phyloP scores from a whole-genome alignment of 2,888 invertebrate genomes.

The Drepanosiphum platanoidis region DNA sequence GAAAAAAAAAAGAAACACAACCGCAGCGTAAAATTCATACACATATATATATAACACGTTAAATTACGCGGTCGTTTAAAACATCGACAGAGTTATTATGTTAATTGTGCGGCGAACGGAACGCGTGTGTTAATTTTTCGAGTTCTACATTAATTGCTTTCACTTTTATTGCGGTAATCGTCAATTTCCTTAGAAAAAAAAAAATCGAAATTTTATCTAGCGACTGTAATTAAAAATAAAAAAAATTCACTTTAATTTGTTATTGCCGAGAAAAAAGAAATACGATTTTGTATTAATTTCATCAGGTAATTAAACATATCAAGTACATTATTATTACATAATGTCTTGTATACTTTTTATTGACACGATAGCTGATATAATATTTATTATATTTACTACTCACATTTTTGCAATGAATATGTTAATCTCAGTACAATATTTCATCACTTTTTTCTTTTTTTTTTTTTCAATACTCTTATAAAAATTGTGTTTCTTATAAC shows the following conservation, averaged over 20 bases:
- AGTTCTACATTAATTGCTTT: conserved; percentile 36
- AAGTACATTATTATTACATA: too few species aligned
- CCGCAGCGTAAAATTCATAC: neutral
- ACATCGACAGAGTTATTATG: neutral
- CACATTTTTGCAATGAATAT: conserved; percentile 11
- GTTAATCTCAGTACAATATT: conserved; percentile 19
- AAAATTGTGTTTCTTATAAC: neutral
- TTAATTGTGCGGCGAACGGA: conserved; percentile 1
- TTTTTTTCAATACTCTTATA: neutral
- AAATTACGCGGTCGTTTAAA: neutral
- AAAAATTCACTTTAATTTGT: neutral
- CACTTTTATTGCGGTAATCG: neutral
- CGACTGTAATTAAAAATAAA: too few species aligned
- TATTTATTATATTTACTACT: neutral
- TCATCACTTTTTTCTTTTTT: neutral
- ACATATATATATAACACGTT: too few species aligned
- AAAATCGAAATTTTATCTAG: too few species aligned
- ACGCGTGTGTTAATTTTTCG: conserved; percentile 18
- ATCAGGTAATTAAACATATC: neutral
- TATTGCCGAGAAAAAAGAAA: neutral
- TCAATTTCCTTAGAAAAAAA: neutral
- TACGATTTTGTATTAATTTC: neutral
- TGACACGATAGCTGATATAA: neutral
- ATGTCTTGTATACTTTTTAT: neutral
- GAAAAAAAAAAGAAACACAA: neutral